These are phyloP conservation scores for Semicossyphus pulcher DNA, from an alignment of 2,113 vertebrate genomes.

Conservation along the genomic window DNA sequence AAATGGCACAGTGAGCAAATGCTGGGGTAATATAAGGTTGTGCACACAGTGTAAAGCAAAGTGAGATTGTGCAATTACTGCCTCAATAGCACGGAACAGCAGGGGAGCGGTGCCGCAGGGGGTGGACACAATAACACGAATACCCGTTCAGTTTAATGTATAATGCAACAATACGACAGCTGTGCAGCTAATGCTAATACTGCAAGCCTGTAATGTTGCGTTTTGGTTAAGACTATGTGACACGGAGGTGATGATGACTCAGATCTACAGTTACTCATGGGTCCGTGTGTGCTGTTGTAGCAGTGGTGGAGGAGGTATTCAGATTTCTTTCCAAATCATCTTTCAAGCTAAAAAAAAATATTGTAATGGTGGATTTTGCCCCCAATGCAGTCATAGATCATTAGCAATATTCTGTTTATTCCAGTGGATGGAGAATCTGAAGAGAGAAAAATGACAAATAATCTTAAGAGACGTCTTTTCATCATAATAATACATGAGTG, in stretches of 20 bases:
- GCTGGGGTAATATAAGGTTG: slow-evolving; percentile 37
- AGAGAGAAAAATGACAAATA: too few relatives aligned
- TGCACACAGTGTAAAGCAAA: slow-evolving; percentile 47
- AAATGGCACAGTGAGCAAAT: slow-evolving; percentile 48
- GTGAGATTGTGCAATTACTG: slow-evolving; percentile 47
- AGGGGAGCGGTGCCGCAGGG: slow-evolving; percentile 35
- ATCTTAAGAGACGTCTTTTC: too few relatives aligned
- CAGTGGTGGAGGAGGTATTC: background rate
- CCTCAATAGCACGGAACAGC: slow-evolving; percentile 39
- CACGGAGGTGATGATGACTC: slow-evolving; percentile 25
- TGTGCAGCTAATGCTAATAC: slow-evolving; percentile 23
- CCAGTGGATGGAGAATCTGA: too few relatives aligned
- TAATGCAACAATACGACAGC: slow-evolving; percentile 55
- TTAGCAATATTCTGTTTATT: too few relatives aligned
- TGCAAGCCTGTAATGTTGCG: slow-evolving; percentile 4
- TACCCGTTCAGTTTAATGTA: slow-evolving; percentile 28
- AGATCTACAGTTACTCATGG: background rate
- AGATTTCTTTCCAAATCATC: too few relatives aligned
- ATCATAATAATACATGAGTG: too few relatives aligned
- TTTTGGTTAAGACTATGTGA: background rate
- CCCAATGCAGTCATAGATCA: too few relatives aligned
- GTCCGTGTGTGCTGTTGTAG: background rate
- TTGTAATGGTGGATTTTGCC: too few relatives aligned
- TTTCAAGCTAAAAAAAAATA: too few relatives aligned
- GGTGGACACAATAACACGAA: slow-evolving; percentile 54